Base-by-base conservation (phyloP, 2,113 vertebrate genomes). In the Psophia crepitans region DNA sequence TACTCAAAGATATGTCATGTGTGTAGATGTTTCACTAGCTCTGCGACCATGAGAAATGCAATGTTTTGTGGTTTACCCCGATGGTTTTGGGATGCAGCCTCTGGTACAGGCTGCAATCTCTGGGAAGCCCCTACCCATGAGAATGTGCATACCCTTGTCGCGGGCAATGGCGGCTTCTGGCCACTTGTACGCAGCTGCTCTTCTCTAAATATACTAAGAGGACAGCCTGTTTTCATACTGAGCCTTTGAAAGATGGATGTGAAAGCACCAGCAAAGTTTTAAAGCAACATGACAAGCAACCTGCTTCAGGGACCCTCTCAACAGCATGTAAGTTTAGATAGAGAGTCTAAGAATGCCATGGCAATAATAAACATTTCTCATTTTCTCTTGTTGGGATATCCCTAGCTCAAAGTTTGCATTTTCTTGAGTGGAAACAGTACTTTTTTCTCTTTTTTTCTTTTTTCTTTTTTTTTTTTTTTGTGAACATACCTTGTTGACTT, bases 401-500 rank as follows among this genome's bases (percentile, higher is more conserved):
- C 37, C 87, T 70, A 61, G 28, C 23, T 89, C 39, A 92, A 75
- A 78, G n/a, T n/a, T 78, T 76, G 30, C 24, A n/a, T 70, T 80
- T 74, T 70, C 27, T 30, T 66, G 8, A 85, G 30, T 49, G 7
- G 35, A 91, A 92, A 68, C 5, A 41, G 39, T 32, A 46, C 3
- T 30, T 9, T 66, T 0, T 28, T 58, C 8, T 14, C 21, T 35
- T n/a, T 27, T 48, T 8, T 26, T 56, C 48, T 21, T 41, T 61
- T 56, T 7, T 4, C 22, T 53, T 27, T 27, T 53, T 28, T 61
- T 8, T 12, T 27, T 37, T 35, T 28, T 48, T 7, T 27, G 43
- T 32, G 56, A 63, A 76, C 97, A 35, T 98, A 98, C 98, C 98
- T 98, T 98, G 91, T 93, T 99, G 95, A 98, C 56, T 96, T 97